These are phyloP conservation scores for Therioaphis trifolii DNA, from an alignment of 2,888 invertebrate species.

Conservation along the genomic window DNA sequence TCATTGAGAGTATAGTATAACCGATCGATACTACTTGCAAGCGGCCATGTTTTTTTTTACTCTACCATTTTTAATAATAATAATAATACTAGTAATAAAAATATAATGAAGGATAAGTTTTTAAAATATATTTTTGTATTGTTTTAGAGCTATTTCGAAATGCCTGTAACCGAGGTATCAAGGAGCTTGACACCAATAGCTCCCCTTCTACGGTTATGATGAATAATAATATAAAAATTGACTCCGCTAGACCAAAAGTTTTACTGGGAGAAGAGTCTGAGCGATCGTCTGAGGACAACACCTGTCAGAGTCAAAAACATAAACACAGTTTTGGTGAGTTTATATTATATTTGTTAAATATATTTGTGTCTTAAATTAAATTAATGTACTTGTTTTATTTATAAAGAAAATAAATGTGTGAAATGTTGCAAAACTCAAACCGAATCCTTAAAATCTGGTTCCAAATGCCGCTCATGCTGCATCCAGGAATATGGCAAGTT, in stretches of 20 bases:
- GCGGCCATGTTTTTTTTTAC: constrained; percentile 45
- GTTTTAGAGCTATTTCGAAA: constrained; percentile 57
- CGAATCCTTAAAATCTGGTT: constrained; percentile 40
- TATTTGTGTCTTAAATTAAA: background rate
- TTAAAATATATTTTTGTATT: constrained; percentile 7
- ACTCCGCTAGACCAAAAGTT: constrained; percentile 60
- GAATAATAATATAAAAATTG: constrained; percentile 54
- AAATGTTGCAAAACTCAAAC: constrained; percentile 49
- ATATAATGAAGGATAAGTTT: background rate
- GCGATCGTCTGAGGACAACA: constrained; percentile 48
- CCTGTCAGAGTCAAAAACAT: constrained; percentile 41
- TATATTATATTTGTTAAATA: background rate
- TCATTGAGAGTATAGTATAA: background rate
- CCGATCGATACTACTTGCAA: constrained; percentile 5
- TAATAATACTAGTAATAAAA: constrained; percentile 13
- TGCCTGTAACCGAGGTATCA: constrained; percentile 50
- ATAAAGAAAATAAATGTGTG: constrained; percentile 50
- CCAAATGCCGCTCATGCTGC: constrained; percentile 48
- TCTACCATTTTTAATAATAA: constrained; percentile 7
- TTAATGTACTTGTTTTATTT: background rate
- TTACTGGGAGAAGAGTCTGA: constrained; percentile 60
- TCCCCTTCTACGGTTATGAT: constrained; percentile 54
- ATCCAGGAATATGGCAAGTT: constrained; percentile 43
- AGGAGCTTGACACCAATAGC: constrained; percentile 57
- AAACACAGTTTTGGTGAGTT: constrained; percentile 38